Conservation (phyloP, 1,140 invertebrate genomes). For the Epicauta chinensis region DNA sequence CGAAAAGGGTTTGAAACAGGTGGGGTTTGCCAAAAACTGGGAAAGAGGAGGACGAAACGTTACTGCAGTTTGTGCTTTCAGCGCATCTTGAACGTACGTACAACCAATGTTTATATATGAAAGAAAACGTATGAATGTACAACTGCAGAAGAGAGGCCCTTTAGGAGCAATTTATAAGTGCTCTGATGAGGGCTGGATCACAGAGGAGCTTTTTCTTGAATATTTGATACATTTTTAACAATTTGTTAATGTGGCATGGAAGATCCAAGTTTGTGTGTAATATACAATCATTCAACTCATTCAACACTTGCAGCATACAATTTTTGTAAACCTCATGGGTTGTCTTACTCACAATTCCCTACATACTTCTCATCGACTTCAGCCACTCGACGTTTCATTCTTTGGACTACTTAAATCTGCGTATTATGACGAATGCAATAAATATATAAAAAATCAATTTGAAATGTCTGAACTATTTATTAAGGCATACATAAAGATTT, state of each 20-base stretch:
- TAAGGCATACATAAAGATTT: too few species aligned
- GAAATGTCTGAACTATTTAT: too few species aligned
- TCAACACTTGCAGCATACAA: slow-evolving; percentile 31
- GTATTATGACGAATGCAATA: slow-evolving; percentile 22
- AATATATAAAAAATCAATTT: too few species aligned
- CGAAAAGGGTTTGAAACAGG: slow-evolving; percentile 30
- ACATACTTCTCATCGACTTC: slow-evolving; percentile 32
- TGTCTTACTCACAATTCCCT: slow-evolving; percentile 38
- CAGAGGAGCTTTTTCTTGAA: slow-evolving; percentile 34
- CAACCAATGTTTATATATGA: slow-evolving; percentile 37
- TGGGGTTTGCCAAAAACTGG: slow-evolving; percentile 35
- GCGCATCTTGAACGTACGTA: slow-evolving; percentile 29
- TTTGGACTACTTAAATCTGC: slow-evolving; percentile 32
- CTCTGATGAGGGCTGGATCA: slow-evolving; percentile 33
- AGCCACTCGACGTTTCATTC: slow-evolving; percentile 31
- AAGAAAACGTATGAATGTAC: slow-evolving; percentile 19
- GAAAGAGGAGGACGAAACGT: slow-evolving; percentile 18
- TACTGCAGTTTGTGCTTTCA: slow-evolving; percentile 32
- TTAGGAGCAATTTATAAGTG: slow-evolving; percentile 21
- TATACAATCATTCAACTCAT: slow-evolving; percentile 36
- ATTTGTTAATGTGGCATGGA: slow-evolving; percentile 22
- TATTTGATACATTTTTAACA: slow-evolving; percentile 37
- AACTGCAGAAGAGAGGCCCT: slow-evolving; percentile 27
- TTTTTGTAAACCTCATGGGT: slow-evolving; percentile 31
- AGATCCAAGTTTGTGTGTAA: slow-evolving; percentile 31